phyloP scores from a whole-genome alignment of 23 tunicate species.

The Oikopleura dioica region DNA sequence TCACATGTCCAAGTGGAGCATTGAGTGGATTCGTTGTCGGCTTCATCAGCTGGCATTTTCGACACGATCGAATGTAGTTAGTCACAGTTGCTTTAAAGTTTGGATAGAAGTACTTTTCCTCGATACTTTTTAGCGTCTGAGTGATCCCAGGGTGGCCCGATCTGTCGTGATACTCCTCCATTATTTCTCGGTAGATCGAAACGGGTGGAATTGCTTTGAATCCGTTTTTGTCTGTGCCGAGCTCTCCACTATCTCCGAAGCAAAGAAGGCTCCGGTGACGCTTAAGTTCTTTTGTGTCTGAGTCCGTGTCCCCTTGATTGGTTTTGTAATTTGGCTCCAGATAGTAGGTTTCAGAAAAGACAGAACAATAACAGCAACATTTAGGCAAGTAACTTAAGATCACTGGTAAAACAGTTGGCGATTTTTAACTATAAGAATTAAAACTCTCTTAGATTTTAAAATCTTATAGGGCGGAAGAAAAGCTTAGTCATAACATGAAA shows the following conservation, averaged over 20 bases:
- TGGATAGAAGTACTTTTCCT: background rate
- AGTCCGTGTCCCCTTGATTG: background rate
- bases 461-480: no score
- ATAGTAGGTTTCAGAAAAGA: no score
- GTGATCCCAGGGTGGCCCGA: background rate
- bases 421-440: no score
- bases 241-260: background rate
- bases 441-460: no score
- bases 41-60: background rate
- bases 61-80: background rate
- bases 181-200: background rate
- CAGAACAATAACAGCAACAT: no score
- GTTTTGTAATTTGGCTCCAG: no score
- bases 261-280: background rate
- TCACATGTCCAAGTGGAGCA: background rate
- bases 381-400: background rate
- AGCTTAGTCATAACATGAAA: no score
- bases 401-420: background rate
- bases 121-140: background rate
- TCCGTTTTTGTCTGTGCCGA: background rate
- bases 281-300: background rate
- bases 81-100: background rate
- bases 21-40: background rate
- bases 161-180: background rate
- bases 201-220: background rate